These are phyloP conservation scores for Pollenia griseotomentosa DNA, from an alignment of 2,888 invertebrate genomes.

Conservation along the genomic window DNA sequence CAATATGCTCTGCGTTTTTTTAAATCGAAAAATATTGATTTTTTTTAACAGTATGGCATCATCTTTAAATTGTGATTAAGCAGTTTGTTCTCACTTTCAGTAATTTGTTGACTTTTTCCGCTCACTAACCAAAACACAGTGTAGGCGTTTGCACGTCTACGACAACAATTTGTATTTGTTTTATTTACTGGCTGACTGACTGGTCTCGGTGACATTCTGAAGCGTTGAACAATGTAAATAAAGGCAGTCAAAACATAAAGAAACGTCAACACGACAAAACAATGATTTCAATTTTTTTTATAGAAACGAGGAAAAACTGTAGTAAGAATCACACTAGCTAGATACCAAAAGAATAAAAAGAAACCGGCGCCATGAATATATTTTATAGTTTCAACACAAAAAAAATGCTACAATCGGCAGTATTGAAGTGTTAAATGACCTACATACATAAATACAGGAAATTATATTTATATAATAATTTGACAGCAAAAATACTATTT, in stretches of 20 bases:
- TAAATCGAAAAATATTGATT: neutral
- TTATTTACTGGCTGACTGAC: slow-evolving; percentile 13
- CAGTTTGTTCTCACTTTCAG: slow-evolving; percentile 33
- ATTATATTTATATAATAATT: too few relatives aligned
- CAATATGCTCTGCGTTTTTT: neutral
- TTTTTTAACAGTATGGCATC: slow-evolving; percentile 3
- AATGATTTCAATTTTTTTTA: slow-evolving; percentile 50
- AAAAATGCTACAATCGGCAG: slow-evolving; percentile 8
- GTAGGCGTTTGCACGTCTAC: slow-evolving; percentile 49
- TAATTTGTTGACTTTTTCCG: slow-evolving; percentile 1
- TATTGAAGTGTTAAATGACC: neutral
- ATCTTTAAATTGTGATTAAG: neutral
- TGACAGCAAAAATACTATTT: too few relatives aligned
- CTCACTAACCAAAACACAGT: slow-evolving; percentile 15
- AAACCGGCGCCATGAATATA: slow-evolving; percentile 62
- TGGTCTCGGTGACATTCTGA: slow-evolving; percentile 21
- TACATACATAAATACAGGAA: neutral
- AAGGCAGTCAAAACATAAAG: slow-evolving; percentile 23
- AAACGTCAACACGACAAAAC: slow-evolving; percentile 30
- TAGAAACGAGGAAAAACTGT: slow-evolving; percentile 36
- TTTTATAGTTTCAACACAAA: slow-evolving; percentile 10
- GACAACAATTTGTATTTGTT: slow-evolving; percentile 25
- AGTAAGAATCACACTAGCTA: slow-evolving; percentile 17
- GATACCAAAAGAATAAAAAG: slow-evolving; percentile 43
- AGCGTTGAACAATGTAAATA: slow-evolving; percentile 50